Conservation (phyloP, 2,888 invertebrate species). For the Sinodicranocentrus sp. region DNA sequence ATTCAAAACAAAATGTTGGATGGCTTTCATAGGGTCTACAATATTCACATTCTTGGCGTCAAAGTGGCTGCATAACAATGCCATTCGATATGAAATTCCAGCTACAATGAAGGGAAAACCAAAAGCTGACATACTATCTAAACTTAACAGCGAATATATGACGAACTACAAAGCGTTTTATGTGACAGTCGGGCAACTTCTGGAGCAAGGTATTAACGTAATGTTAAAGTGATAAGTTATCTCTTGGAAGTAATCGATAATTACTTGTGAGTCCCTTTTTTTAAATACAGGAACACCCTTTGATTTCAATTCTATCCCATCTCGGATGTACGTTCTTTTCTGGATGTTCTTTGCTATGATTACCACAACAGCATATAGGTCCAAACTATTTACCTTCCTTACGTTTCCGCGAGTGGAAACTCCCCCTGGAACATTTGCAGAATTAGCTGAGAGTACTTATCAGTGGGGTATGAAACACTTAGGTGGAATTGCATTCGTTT, state of each 20-base stretch:
- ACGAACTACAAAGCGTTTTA: conserved; percentile 69
- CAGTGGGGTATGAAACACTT: conserved; percentile 73
- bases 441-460: conserved; percentile 69
- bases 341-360: conserved; percentile 74
- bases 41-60: conserved; percentile 56
- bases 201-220: conserved; percentile 71
- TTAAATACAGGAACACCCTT: conserved; percentile 67
- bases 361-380: conserved; percentile 71
- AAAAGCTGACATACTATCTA: conserved; percentile 6
- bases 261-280: too few relatives aligned
- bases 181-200: conserved; percentile 70
- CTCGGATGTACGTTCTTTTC: conserved; percentile 68
- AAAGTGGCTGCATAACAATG: conserved; percentile 69
- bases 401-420: conserved; percentile 72
- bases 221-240: too few relatives aligned
- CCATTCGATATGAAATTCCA: conserved; percentile 54
- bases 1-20: conserved; percentile 68
- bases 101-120: conserved; percentile 28
- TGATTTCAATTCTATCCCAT: conserved; percentile 61
- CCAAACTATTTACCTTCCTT: conserved; percentile 75
- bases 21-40: conserved; percentile 62
- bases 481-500: conserved; percentile 73
- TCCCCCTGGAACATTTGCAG: conserved; percentile 72
- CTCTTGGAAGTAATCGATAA: too few relatives aligned
- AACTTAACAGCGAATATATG: conserved; percentile 52